phyloP scores from a whole-genome alignment of 2,113 vertebrate species.

The Sorex fumeus region DNA sequence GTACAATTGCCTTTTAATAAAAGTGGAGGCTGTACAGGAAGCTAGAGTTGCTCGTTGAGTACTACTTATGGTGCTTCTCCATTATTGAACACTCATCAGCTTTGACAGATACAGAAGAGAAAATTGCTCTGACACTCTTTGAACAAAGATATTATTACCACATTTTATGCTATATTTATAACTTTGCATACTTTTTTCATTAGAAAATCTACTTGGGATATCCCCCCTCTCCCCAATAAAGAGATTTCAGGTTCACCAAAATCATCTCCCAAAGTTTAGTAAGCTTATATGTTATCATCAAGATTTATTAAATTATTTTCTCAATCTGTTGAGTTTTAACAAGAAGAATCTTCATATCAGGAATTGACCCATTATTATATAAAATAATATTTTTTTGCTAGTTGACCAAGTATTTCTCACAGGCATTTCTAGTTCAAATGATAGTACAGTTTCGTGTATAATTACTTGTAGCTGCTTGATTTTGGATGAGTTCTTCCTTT shows the following conservation, averaged over 20 bases:
- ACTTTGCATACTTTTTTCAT: neutral
- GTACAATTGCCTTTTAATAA: constrained; percentile 1
- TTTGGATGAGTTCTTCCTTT: neutral
- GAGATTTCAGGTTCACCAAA: neutral
- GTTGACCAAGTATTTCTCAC: neutral
- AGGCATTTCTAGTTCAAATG: neutral
- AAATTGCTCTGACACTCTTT: neutral
- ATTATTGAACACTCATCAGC: neutral
- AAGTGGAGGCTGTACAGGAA: constrained; percentile 34
- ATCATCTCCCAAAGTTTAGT: neutral
- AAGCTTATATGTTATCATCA: neutral
- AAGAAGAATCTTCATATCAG: neutral
- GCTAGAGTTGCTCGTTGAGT: constrained; percentile 55
- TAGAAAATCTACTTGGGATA: neutral
- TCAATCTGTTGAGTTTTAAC: neutral
- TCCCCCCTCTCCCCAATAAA: neutral
- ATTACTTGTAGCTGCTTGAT: neutral
- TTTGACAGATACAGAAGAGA: neutral
- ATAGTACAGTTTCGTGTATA: neutral
- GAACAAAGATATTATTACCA: neutral
- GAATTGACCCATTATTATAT: neutral
- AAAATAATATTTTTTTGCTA: neutral
- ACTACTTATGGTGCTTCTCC: neutral
- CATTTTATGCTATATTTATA: neutral
- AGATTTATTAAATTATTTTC: neutral